Conservation (phyloP, 2,797 vertebrate species). For the Dromococcyx pavoninus region DNA sequence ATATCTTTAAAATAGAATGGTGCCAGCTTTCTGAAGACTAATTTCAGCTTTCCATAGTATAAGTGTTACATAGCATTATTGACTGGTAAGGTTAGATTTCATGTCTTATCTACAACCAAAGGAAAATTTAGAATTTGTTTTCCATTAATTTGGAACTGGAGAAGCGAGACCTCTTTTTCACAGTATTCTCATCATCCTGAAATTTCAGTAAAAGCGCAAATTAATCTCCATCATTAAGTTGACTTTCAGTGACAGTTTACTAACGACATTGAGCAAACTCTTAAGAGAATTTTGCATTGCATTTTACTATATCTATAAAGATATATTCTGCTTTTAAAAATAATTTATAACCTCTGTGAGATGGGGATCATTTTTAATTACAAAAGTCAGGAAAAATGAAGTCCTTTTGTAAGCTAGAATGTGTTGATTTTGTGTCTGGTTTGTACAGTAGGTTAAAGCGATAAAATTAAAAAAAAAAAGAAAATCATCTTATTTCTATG, state of each 20-base stretch:
- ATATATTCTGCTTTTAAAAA: not conserved
- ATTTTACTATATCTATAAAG: not conserved
- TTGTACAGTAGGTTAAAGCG: not conserved
- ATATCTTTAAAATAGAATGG: constrained; percentile 20
- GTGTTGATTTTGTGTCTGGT: not conserved
- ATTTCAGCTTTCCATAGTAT: constrained; percentile 7
- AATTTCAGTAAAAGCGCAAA: not conserved
- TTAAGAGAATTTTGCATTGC: not conserved
- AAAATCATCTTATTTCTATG: not conserved
- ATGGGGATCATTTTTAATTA: not conserved
- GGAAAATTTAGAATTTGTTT: not conserved
- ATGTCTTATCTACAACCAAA: not conserved
- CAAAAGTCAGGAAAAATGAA: not conserved
- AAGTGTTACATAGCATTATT: not conserved
- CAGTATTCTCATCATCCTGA: not conserved
- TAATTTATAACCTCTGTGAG: not conserved
- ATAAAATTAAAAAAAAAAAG: not conserved
- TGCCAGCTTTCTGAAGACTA: not conserved
- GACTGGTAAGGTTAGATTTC: not conserved
- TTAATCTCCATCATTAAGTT: not conserved
- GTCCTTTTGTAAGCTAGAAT: not conserved
- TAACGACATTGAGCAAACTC: not conserved
- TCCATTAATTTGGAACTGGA: not conserved
- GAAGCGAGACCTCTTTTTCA: not conserved
- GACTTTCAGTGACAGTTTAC: not conserved